Percentiles rank a stretch among this genome's conserved stretches.
These are phyloP conservation scores for Eulimnadia texana DNA, from an alignment of 1,140 invertebrate species.

Conservation along the genomic window DNA sequence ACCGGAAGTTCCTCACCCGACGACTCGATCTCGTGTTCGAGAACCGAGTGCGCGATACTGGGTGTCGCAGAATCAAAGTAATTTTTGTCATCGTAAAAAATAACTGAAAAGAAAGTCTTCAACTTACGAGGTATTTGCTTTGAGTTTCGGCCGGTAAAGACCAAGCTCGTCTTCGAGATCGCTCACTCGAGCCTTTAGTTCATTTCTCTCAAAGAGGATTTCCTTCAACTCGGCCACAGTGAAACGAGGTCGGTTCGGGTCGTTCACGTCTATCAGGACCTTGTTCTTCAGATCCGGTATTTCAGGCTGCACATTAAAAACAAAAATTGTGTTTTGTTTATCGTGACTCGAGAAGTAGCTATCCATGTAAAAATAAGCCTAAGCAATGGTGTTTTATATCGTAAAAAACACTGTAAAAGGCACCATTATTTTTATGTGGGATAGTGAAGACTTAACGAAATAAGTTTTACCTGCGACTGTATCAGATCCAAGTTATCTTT, in stretches of 20 bases:
- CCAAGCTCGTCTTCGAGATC: constrained; percentile 76
- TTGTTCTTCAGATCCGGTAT: constrained; percentile 42
- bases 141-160: constrained; percentile 39
- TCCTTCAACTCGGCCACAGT: constrained; percentile 75
- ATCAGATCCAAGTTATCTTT: constrained; percentile 63
- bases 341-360: constrained; percentile 21
- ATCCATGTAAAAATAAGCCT: background rate
- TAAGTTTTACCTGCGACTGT: constrained; percentile 22
- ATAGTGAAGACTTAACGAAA: background rate
- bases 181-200: constrained; percentile 67
- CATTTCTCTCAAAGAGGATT: constrained; percentile 75
- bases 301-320: constrained; percentile 17
- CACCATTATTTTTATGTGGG: too few species aligned
- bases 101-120: background rate
- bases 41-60: background rate
- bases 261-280: constrained; percentile 50
- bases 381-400: too few species aligned
- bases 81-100: too few species aligned
- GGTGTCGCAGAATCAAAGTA: background rate
- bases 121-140: background rate
- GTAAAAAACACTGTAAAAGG: too few species aligned
- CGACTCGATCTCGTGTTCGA: constrained; percentile 4
- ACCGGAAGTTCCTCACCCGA: constrained; percentile 66
- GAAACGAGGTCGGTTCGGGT: constrained; percentile 72
- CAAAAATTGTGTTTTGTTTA: constrained; percentile 5